Conservation (phyloP, 2,888 invertebrate genomes). For the Rhorus exstirpatorius region DNA sequence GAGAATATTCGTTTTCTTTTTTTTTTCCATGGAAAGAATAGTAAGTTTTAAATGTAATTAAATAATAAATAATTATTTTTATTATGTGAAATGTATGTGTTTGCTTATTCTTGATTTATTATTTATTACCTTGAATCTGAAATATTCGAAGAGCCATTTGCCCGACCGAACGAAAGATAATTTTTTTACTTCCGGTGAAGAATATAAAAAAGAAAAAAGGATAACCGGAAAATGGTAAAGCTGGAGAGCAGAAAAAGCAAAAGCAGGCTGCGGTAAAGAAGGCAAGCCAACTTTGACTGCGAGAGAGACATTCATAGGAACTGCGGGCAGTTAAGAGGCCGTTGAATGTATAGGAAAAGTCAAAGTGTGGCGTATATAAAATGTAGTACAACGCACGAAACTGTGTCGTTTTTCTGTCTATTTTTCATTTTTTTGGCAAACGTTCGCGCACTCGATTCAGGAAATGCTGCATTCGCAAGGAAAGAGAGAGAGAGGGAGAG, state of each 20-base stretch:
- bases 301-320: constrained; percentile 18
- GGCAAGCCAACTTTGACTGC: constrained; percentile 53
- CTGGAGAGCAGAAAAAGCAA: constrained; percentile 7
- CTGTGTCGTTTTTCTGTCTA: constrained; percentile 4
- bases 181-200: constrained; percentile 1
- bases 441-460: constrained; percentile 74
- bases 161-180: constrained; percentile 11
- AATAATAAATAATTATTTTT: neutral
- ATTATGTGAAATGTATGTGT: neutral
- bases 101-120: too few relatives aligned
- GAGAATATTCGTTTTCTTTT: neutral
- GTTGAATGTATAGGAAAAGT: constrained; percentile 25
- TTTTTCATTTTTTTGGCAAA: constrained; percentile 76
- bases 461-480: constrained; percentile 72
- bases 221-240: constrained; percentile 10
- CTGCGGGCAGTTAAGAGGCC: constrained; percentile 12
- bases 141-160: constrained; percentile 77
- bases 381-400: neutral
- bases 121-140: constrained; percentile 77
- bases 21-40: neutral
- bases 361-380: constrained; percentile 1
- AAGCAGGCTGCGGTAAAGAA: constrained; percentile 20
- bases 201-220: neutral
- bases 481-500: too few relatives aligned
- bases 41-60: too few relatives aligned